A percentile compares a stretch with the other conserved stretches of the same genome.
Conservation (phyloP, 2,888 invertebrate species). For the Melanotus villosus region DNA sequence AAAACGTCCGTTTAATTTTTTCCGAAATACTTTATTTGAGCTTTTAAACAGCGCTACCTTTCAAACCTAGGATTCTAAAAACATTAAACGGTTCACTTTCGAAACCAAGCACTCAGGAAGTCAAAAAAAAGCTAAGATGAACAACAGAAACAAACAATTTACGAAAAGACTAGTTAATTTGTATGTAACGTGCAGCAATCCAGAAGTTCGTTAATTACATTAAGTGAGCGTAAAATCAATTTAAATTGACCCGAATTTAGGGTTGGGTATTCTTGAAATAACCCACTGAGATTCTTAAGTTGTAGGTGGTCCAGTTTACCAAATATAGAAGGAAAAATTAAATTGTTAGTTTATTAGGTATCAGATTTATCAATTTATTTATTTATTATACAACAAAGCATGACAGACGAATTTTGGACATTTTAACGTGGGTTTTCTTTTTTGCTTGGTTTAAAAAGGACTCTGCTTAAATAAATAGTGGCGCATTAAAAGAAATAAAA, state of each 20-base stretch:
- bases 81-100: neutral
- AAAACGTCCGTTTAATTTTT: too few species aligned
- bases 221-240: conserved; percentile 6
- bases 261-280: neutral
- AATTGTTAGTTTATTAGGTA: conserved; percentile 1
- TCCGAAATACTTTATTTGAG: too few species aligned
- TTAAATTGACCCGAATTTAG: neutral
- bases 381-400: neutral
- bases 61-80: too few species aligned
- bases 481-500: too few species aligned
- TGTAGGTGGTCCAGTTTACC: conserved; percentile 15
- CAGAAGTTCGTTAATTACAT: conserved; percentile 2
- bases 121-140: neutral
- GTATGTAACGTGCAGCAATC: conserved; percentile 1
- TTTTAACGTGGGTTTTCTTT: neutral
- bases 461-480: too few species aligned
- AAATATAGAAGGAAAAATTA: too few species aligned
- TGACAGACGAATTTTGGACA: neutral
- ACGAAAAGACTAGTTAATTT: conserved; percentile 9
- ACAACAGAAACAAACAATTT: neutral
- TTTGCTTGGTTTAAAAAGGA: too few species aligned
- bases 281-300: neutral
- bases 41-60: too few species aligned
- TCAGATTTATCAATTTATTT: neutral
- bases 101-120: neutral